Percentiles rank a stretch among this genome's conserved stretches.
phyloP scores from a whole-genome alignment of 2,888 invertebrate species.

The Caenorhabditis sulstoni region DNA sequence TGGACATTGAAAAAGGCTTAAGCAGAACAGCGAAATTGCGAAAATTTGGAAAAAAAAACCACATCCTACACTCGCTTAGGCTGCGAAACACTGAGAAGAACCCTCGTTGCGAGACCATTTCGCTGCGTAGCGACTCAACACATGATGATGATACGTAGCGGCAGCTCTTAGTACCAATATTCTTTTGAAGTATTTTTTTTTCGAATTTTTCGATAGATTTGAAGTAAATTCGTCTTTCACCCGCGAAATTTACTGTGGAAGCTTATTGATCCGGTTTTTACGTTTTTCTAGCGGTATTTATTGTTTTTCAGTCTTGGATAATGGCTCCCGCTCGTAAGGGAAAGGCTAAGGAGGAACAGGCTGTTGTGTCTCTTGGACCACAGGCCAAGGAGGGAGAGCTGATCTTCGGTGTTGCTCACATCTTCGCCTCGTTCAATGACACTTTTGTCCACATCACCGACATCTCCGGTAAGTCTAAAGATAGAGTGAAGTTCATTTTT shows the following conservation, averaged over 20 bases:
- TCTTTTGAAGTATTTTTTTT: not conserved
- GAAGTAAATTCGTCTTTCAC: no score
- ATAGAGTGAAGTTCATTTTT: not conserved
- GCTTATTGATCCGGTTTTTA: conserved; percentile 3
- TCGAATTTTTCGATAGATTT: not conserved
- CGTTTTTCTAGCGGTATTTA: not conserved
- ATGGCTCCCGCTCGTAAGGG: conserved; percentile 95
- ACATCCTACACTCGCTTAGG: conserved; percentile 44
- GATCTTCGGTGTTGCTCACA: conserved; percentile 99
- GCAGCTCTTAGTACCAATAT: conserved; percentile 18
- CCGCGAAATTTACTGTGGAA: not conserved
- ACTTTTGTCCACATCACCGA: conserved; percentile 99
- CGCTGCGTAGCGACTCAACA: conserved; percentile 53
- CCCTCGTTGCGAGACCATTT: conserved; percentile 51
- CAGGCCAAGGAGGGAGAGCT: conserved; percentile 89
- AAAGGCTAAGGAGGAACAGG: conserved; percentile 96
- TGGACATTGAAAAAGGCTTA: no score
- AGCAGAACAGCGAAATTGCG: not conserved
- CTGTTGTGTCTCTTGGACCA: conserved; percentile 87
- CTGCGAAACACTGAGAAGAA: conserved; percentile 34
- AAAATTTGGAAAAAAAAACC: conserved; percentile 41
- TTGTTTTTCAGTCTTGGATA: conserved; percentile 70
- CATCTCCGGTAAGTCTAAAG: conserved; percentile 88
- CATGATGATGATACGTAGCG: conserved; percentile 44
- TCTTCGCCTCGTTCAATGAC: conserved; percentile 99